These are phyloP conservation scores for Amorpha juglandis DNA, from an alignment of 2,888 invertebrate genomes.

Conservation along the genomic window DNA sequence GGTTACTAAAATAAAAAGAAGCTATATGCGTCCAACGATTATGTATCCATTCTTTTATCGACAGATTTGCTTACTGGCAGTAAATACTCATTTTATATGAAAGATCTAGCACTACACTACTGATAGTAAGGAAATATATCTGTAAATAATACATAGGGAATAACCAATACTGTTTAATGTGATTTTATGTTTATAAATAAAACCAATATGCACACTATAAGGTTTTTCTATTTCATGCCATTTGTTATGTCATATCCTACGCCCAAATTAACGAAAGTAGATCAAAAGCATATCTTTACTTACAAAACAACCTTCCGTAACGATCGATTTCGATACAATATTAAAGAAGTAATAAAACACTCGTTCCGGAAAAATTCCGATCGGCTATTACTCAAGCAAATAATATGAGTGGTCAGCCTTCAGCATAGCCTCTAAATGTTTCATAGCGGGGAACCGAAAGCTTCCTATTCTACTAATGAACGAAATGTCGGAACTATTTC, in stretches of 20 bases:
- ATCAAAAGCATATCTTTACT: constrained; percentile 23
- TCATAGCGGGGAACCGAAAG: constrained; percentile 25
- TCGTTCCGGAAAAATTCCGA: constrained; percentile 29
- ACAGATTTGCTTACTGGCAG: no score
- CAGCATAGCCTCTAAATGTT: constrained; percentile 31
- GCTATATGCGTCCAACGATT: no score
- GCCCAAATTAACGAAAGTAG: neutral
- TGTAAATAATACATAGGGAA: no score
- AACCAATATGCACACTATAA: no score
- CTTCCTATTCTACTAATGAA: constrained; percentile 29
- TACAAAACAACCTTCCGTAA: constrained; percentile 23
- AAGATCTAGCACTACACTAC: no score
- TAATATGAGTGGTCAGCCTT: constrained; percentile 24
- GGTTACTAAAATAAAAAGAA: no score
- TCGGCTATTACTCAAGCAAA: constrained; percentile 36
- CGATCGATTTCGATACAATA: constrained; percentile 34
- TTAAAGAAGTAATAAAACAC: constrained; percentile 38
- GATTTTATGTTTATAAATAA: no score
- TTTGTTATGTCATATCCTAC: neutral
- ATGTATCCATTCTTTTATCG: no score
- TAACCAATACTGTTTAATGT: no score
- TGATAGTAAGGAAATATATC: no score
- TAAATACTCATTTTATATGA: no score
- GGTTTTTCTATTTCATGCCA: neutral
- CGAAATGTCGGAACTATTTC: constrained; percentile 37